phyloP scores from a whole-genome alignment of 2,888 invertebrate species.

The Acheta domesticus region DNA sequence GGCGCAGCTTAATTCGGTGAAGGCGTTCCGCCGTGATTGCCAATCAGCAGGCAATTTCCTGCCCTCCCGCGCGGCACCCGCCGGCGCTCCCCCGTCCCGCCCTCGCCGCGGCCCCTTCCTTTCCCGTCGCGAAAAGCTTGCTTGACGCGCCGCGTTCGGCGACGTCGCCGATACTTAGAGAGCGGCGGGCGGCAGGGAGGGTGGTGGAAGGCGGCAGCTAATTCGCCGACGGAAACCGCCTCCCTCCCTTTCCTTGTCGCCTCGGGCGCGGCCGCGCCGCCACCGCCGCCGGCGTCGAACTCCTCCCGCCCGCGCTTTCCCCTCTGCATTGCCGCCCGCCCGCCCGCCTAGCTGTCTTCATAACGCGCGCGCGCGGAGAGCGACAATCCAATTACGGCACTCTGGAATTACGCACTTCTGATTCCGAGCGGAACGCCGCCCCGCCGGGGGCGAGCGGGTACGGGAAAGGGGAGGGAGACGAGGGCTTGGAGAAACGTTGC shows the following conservation, averaged over 20 bases:
- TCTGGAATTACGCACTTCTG: slow-evolving; percentile 18
- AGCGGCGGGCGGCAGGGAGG: too few relatives aligned
- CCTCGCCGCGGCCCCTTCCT: too few relatives aligned
- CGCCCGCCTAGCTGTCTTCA: neutral
- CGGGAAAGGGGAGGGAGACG: neutral
- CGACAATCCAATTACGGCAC: slow-evolving; percentile 1
- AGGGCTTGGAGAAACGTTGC: neutral
- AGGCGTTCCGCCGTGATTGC: slow-evolving; percentile 27
- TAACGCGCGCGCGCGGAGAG: slow-evolving; percentile 1
- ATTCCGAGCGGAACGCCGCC: neutral
- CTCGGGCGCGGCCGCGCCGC: too few relatives aligned
- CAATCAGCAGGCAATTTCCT: slow-evolving; percentile 35
- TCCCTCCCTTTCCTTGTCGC: too few relatives aligned
- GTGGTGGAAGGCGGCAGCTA: neutral
- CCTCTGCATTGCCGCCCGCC: neutral
- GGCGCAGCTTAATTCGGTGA: slow-evolving; percentile 18
- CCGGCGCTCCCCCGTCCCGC: neutral
- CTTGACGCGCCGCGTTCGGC: neutral
- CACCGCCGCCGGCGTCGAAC: neutral
- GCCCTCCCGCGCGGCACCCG: slow-evolving; percentile 12
- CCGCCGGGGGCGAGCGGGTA: neutral
- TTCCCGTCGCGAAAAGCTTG: neutral
- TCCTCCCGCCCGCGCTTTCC: neutral
- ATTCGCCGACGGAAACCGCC: neutral
- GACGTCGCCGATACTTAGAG: neutral